Evolutionary conservation across 2,113 vertebrate species (phyloP).

Genomic region (Bothrops jararaca): DNA sequence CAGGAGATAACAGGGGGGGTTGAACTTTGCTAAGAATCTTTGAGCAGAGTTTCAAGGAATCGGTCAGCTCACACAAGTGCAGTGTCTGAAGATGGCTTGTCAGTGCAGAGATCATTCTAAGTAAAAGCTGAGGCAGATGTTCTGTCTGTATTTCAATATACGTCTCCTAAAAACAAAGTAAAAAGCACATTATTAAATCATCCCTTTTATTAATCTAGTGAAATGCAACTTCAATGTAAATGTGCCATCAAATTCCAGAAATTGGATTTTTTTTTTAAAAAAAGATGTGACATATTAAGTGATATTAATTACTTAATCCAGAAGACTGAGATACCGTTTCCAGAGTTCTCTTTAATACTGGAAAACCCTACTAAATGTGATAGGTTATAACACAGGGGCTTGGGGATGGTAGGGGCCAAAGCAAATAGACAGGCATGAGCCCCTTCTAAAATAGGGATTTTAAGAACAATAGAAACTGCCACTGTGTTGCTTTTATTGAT

Average conservation of each 20-base stretch:
- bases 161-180: conserved; percentile 81
- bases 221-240: neutral
- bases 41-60: conserved; percentile 93
- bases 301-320: neutral
- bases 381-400: neutral
- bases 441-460: neutral
- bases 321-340: neutral
- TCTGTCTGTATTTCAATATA: conserved; percentile 99
- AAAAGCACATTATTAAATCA: conserved; percentile 10
- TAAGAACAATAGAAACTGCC: neutral
- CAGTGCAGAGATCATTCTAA: conserved; percentile 92
- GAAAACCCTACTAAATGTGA: neutral
- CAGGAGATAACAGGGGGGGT: conserved; percentile 87
- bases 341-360: neutral
- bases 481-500: neutral
- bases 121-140: conserved; percentile 91
- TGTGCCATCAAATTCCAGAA: neutral
- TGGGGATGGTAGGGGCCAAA: neutral
- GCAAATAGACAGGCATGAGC: too few relatives aligned
- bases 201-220: neutral
- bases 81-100: conserved; percentile 87
- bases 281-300: neutral
- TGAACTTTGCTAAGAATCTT: conserved; percentile 99
- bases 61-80: conserved; percentile 86
- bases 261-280: neutral